phyloP scores from a whole-genome alignment of 2,888 invertebrate species.

The Eristalis intricaria region DNA sequence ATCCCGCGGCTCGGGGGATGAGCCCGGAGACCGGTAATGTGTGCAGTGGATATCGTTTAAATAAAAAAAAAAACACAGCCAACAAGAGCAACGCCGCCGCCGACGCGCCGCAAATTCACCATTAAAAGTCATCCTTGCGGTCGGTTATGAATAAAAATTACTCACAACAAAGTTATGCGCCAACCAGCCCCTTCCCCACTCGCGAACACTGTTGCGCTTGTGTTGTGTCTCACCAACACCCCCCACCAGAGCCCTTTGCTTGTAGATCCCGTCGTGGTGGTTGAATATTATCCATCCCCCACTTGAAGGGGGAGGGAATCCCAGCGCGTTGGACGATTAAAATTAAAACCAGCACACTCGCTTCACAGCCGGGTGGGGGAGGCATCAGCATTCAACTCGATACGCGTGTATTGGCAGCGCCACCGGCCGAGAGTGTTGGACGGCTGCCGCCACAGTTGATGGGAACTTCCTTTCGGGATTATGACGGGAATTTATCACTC shows the following conservation, averaged over 20 bases:
- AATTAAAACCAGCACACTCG: constrained; percentile 21
- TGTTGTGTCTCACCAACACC: background rate
- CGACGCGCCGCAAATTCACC: constrained; percentile 54
- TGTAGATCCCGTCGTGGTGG: constrained; percentile 28
- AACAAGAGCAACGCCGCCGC: background rate
- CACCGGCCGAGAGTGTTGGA: constrained; percentile 11
- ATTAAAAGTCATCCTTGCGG: constrained; percentile 67
- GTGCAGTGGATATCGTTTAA: constrained; percentile 53
- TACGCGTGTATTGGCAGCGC: background rate
- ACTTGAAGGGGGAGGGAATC: constrained; percentile 3
- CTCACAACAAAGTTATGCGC: constrained; percentile 55
- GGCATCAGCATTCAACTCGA: background rate
- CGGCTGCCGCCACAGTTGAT: constrained; percentile 23
- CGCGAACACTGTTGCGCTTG: constrained; percentile 33
- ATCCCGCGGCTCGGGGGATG: constrained; percentile 15
- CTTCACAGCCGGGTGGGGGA: background rate
- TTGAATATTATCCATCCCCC: background rate
- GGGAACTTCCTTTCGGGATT: constrained; percentile 43
- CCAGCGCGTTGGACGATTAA: constrained; percentile 42
- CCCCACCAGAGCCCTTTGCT: background rate
- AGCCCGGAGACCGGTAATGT: constrained; percentile 10
- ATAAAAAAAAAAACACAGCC: constrained; percentile 4
- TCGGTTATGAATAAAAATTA: constrained; percentile 69
- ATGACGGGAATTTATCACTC: constrained; percentile 49
- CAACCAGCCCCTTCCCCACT: background rate